These are phyloP conservation scores for Lepidonotus clava DNA, from an alignment of 2,888 invertebrate species.

Conservation along the genomic window DNA sequence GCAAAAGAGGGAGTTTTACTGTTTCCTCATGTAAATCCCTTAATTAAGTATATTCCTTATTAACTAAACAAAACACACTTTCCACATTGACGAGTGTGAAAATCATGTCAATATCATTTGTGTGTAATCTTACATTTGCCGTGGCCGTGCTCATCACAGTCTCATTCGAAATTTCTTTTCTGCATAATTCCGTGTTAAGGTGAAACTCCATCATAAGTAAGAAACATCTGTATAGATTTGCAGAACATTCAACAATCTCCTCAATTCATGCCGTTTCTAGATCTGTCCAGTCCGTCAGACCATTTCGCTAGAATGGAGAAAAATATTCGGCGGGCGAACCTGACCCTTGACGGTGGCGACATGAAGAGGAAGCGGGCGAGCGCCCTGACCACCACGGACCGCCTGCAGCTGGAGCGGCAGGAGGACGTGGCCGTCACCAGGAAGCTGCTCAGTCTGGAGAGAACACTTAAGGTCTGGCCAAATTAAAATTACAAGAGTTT, in stretches of 20 bases:
- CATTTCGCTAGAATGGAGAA: conserved; percentile 14
- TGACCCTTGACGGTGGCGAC: conserved; percentile 44
- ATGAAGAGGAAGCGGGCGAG: conserved; percentile 35
- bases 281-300: background rate
- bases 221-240: too few relatives aligned
- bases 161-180: too few relatives aligned
- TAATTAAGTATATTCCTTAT: background rate
- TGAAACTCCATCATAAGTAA: too few relatives aligned
- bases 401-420: background rate
- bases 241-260: background rate
- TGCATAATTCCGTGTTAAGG: too few relatives aligned
- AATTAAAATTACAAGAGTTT: too few relatives aligned
- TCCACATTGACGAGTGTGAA: too few relatives aligned
- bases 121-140: too few relatives aligned
- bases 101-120: too few relatives aligned
- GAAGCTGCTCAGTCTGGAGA: conserved; percentile 47
- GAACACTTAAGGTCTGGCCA: conserved; percentile 53
- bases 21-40: too few relatives aligned
- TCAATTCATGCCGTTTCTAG: background rate
- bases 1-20: too few relatives aligned
- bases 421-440: background rate
- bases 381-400: conserved; percentile 19
- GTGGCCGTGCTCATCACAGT: too few relatives aligned
- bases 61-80: background rate
- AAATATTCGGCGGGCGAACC: conserved; percentile 34